Evolutionary conservation across 2,113 vertebrate genomes (phyloP).

Genomic region (Amphiprion percula): DNA sequence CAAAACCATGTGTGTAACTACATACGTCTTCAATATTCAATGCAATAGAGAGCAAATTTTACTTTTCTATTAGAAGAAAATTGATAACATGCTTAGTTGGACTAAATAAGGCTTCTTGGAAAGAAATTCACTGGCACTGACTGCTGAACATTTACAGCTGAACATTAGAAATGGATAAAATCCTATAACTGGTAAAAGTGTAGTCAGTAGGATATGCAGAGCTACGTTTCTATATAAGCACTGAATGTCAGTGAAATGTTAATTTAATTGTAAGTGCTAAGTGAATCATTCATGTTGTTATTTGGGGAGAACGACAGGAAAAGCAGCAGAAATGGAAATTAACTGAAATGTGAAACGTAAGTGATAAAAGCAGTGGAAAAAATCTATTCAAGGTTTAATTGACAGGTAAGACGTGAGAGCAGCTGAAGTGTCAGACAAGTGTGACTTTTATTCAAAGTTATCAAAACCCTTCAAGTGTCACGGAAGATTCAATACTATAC

Average conservation of each 20-base stretch:
- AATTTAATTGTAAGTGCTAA: slow-evolving; percentile 10
- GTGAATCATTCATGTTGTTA: slow-evolving; percentile 1
- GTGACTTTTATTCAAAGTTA: too few relatives aligned
- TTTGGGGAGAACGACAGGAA: not conserved
- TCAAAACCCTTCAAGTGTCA: too few relatives aligned
- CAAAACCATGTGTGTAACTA: too few relatives aligned
- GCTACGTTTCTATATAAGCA: too few relatives aligned
- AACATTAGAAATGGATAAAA: not conserved
- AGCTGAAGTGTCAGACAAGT: not conserved
- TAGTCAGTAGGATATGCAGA: not conserved
- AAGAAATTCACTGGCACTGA: too few relatives aligned
- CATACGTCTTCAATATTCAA: too few relatives aligned
- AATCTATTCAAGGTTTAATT: not conserved
- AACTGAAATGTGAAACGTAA: not conserved
- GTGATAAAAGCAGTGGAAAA: not conserved
- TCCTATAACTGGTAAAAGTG: not conserved
- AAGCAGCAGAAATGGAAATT: not conserved
- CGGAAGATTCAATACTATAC: too few relatives aligned
- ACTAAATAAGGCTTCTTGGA: not conserved
- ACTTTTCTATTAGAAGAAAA: too few relatives aligned
- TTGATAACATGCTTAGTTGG: too few relatives aligned
- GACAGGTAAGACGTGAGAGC: not conserved
- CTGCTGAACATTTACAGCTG: not conserved
- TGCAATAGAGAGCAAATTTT: too few relatives aligned
- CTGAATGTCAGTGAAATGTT: slow-evolving; percentile 4